Base-by-base conservation (phyloP, 1,140 invertebrate species). In the Drosophila pseudoobscura region DNA sequence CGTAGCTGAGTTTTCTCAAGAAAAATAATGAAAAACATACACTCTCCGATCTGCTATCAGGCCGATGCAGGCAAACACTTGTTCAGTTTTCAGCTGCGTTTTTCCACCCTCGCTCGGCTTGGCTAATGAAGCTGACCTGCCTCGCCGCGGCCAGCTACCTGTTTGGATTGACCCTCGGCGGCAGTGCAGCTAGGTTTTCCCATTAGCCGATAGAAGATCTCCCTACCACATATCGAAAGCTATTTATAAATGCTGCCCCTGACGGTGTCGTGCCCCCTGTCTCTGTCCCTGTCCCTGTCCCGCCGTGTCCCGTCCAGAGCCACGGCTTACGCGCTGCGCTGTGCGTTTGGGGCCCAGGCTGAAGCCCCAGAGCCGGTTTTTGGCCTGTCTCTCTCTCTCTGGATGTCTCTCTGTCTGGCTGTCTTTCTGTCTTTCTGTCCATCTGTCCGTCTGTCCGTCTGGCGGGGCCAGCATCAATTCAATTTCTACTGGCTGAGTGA, bases 401-500 rank as follows among this genome's bases (percentile, higher is more conserved):
- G 56, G 29, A 31, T 56, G 41, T 45, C 54, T 41, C 22, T 13
- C 29, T 35, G 51, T 39, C 44, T 41, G 68, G 49, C 65, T 61
- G 68, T 54, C 65, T 61, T 3, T 3, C 65, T 61, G 68, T 54
- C 65, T 61, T 3, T 3, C 29, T 31, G 29, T 2, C 29, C 7
- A 31, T 24, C 41, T 55, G 41, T 44, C 53, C 7, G 43, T n/a
- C 29, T 35, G 51, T 39, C 49, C 41, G 69, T 55, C 66, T 62
- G 62, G 41, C 76, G 54, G 52, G 64, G 68, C 50, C 78, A 77
- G 80, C 80, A 85, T 87, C 78, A 88, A 87, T 87, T 87, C 83
- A 87, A 85, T 88, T 87, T 87, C 83, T 87, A 87, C 82, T 75
- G 78, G 78, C 83, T 88, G 75, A 85, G 78, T 85, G 78, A 87